These are phyloP conservation scores for Macrophya annulata DNA, from an alignment of 2,888 invertebrate species.

Conservation along the genomic window DNA sequence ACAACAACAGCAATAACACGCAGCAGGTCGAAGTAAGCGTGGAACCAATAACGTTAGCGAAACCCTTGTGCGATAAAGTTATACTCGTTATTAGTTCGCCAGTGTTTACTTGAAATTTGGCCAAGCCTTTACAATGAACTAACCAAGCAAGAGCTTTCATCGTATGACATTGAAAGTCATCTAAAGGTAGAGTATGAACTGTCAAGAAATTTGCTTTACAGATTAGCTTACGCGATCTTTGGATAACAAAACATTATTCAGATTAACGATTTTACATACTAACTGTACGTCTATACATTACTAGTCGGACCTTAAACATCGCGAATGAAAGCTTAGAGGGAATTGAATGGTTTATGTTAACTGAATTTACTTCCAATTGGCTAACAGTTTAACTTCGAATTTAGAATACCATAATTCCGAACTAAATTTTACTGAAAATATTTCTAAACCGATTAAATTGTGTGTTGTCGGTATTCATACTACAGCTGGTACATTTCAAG, in stretches of 20 bases:
- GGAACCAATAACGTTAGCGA: constrained; percentile 22
- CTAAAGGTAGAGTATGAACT: not conserved
- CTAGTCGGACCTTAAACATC: not conserved
- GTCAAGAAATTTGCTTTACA: constrained; percentile 43
- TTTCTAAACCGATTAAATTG: constrained; percentile 16
- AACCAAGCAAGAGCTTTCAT: not conserved
- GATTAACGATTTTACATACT: not conserved
- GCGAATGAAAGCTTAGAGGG: not conserved
- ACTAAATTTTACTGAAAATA: constrained; percentile 15
- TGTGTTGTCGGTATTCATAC: not conserved
- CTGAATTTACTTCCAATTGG: not conserved
- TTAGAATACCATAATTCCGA: not conserved
- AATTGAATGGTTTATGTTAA: constrained; percentile 5
- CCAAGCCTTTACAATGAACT: not conserved
- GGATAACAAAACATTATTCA: constrained; percentile 8
- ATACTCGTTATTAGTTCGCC: constrained; percentile 18
- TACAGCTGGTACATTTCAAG: not conserved
- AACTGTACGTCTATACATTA: too few relatives aligned
- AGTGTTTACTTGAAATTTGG: constrained; percentile 34
- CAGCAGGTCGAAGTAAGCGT: not conserved
- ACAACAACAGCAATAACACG: not conserved
- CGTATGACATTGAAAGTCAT: not conserved
- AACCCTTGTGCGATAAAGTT: constrained; percentile 28
- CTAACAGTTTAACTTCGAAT: not conserved
- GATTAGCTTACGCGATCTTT: constrained; percentile 28